Base-by-base conservation (phyloP, 1,140 invertebrate genomes). In the Zaprionus africanus region DNA sequence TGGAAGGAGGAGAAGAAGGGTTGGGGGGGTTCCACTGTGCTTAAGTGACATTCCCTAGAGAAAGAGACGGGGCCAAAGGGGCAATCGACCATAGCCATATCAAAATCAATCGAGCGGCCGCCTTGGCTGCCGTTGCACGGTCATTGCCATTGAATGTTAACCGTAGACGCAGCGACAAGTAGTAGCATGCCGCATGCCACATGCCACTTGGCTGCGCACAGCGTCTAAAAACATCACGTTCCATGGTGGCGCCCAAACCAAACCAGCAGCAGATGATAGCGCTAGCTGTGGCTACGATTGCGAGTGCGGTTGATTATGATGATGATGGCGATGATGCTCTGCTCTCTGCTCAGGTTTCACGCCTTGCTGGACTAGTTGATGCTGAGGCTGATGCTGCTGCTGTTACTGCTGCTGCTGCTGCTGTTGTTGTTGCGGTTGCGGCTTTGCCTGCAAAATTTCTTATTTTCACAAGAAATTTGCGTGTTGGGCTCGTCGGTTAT, bases 41-140 rank as follows among this genome's bases (percentile, higher is more conserved):
- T 80, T 63, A 72, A 85, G 82, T 78, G 82, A 81, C 82, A 85
- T 78, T 81, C 66, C 63, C 67, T 43, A 28, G 59, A 82, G 80
- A 64, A 66, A 79, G 65, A 65, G 28, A 15, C 22, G 28, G 5
- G 54, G 15, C 28, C 3, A 9, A 43, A 76, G 61, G 76, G 81
- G 49, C 51, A 41, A 57, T 49, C 26, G 68, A 17, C 5, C 65
- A 46, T 17, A 41, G 54, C 9, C 57, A 49, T 64, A 71, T 76
- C n/a, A 19, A 59, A 76, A 76, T 75, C 66, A 70, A 70, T 61
- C 41, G 36, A 56, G 38, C 17, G 51, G n/a, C 41, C 41, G 13
- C 51, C 64, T 58, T 66, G 57, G 15, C 58, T 38, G 28, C 9
- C 59, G 54, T 13, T 51, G 51, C 26, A 41, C 75, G 75, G 75